Evolutionary conservation across 1,140 invertebrate genomes (phyloP).

Genomic region (Triops cancriformis): DNA sequence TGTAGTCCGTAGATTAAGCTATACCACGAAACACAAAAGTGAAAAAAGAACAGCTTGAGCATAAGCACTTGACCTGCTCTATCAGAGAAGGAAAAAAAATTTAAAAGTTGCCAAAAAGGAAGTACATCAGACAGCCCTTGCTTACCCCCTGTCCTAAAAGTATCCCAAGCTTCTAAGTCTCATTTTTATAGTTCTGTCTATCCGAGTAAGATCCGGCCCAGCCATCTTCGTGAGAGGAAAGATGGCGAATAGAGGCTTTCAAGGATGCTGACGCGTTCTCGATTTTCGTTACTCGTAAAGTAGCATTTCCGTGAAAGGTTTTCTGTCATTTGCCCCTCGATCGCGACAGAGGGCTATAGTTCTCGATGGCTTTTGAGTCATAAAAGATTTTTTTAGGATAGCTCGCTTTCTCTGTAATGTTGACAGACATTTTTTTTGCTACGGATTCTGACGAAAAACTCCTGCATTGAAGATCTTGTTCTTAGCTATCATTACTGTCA

Average conservation of each 20-base stretch:
- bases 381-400: background rate
- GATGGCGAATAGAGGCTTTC: background rate
- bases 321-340: constrained; percentile 1
- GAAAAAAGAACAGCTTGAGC: background rate
- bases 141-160: background rate
- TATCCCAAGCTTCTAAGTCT: background rate
- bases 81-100: background rate
- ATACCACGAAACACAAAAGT: too few relatives aligned
- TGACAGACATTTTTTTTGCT: too few relatives aligned
- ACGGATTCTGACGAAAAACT: too few relatives aligned
- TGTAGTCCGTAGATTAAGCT: too few relatives aligned
- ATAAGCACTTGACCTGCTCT: constrained; percentile 27
- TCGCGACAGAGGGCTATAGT: background rate
- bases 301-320: constrained; percentile 4
- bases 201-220: background rate
- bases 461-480: too few relatives aligned
- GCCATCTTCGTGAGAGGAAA: background rate
- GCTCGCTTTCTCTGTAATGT: background rate
- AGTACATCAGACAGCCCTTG: background rate
- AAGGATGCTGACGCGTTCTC: background rate
- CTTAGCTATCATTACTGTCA: too few relatives aligned
- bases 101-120: constrained; percentile 6
- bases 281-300: background rate
- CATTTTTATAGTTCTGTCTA: background rate
- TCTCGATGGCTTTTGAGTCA: background rate